Evolutionary conservation across 2,888 invertebrate genomes (phyloP).

Genomic region (Clanis bilineata): DNA sequence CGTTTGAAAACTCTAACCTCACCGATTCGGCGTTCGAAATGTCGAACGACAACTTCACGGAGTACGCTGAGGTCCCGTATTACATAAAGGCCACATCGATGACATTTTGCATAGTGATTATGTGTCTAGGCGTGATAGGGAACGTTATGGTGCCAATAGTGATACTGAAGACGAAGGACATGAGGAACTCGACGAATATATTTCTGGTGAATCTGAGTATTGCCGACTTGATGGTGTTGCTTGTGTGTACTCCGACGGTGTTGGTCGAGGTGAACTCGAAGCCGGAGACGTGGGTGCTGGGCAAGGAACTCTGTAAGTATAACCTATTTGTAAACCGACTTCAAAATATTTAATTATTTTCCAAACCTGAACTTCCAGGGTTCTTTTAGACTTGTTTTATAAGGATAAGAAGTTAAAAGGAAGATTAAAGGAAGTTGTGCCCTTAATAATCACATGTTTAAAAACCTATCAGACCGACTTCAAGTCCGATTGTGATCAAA

Average conservation of each 20-base stretch:
- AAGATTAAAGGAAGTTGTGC: no score
- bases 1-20: conserved; percentile 44
- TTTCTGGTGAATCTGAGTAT: conserved; percentile 96
- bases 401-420: no score
- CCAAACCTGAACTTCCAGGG: no score
- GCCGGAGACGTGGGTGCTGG: conserved; percentile 96
- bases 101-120: conserved; percentile 92
- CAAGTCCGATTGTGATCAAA: no score
- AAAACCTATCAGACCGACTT: no score
- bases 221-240: conserved; percentile 94
- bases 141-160: conserved; percentile 97
- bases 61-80: conserved; percentile 86
- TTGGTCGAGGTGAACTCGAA: conserved; percentile 96
- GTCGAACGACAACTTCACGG: conserved; percentile 60
- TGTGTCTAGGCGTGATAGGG: conserved; percentile 94
- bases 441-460: no score
- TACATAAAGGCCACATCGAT: conserved; percentile 95
- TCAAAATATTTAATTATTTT: no score
- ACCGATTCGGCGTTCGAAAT: conserved; percentile 48
- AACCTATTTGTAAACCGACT: not conserved
- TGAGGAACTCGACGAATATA: conserved; percentile 97
- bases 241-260: conserved; percentile 96
- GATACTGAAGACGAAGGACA: conserved; percentile 94
- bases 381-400: no score
- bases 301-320: conserved; percentile 95